These are phyloP conservation scores for Patella ulyssiponensis DNA, from an alignment of 2,888 invertebrate genomes.

Conservation along the genomic window DNA sequence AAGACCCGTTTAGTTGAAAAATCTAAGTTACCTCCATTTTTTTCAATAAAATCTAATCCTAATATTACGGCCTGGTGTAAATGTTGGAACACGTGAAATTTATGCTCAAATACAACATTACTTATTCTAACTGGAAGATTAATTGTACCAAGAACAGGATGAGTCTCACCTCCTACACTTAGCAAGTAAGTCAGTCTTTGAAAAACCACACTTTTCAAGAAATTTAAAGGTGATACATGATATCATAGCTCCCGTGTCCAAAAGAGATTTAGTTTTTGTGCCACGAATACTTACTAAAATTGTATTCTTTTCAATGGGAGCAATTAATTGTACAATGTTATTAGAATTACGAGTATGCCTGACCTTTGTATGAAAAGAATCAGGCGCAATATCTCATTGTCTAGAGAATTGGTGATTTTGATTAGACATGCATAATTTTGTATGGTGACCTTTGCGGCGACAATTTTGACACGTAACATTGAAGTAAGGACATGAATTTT, in stretches of 20 bases:
- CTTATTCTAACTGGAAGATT: conserved; percentile 11
- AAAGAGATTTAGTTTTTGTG: not conserved
- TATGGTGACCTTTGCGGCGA: not conserved
- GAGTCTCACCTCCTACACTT: conserved; percentile 20
- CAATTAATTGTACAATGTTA: not conserved
- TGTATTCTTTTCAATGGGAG: not conserved
- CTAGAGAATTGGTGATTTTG: not conserved
- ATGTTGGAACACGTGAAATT: conserved; percentile 17
- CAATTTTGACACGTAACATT: not conserved
- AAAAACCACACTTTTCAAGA: not conserved
- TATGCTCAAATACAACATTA: conserved; percentile 3
- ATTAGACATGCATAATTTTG: not conserved
- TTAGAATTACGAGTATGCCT: not conserved
- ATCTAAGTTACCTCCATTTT: conserved; percentile 31
- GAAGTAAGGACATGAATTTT: not conserved
- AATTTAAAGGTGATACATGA: not conserved
- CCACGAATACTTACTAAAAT: not conserved
- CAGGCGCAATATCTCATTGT: not conserved
- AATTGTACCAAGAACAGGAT: conserved; percentile 20
- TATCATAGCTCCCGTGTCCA: not conserved
- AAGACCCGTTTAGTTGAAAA: conserved; percentile 26
- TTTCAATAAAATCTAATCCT: conserved; percentile 38
- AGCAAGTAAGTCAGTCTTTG: not conserved
- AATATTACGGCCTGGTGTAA: conserved; percentile 21
- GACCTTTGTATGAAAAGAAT: not conserved